phyloP scores from a whole-genome alignment of 2,888 invertebrate genomes.

The Emmelina monodactyla region DNA sequence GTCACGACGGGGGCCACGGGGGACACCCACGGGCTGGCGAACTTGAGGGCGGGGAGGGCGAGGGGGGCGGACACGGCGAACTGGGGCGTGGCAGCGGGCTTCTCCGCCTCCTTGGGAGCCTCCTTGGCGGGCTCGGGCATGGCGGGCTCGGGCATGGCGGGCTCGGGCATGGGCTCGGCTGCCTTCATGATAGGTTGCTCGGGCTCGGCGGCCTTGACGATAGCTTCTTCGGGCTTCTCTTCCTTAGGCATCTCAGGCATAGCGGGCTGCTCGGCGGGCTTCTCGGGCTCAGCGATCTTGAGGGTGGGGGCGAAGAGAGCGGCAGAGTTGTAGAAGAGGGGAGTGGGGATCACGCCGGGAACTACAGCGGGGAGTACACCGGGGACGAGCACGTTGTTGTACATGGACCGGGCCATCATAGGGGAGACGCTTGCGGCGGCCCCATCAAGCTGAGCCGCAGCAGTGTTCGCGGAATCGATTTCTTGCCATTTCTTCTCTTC shows the following conservation, averaged over 20 bases:
- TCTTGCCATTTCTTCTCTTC: constrained; percentile 55
- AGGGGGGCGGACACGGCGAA: not conserved
- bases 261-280: not conserved
- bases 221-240: constrained; percentile 5
- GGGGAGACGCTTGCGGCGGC: constrained; percentile 30
- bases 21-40: no score
- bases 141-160: no score
- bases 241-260: not conserved
- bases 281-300: not conserved
- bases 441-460: constrained; percentile 40
- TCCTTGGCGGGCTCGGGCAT: no score
- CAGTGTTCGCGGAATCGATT: constrained; percentile 36
- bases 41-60: constrained; percentile 1
- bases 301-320: constrained; percentile 11
- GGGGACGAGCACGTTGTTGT: constrained; percentile 5
- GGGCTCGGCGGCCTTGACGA: not conserved
- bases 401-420: constrained; percentile 24
- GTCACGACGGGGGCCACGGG: no score
- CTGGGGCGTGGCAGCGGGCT: no score
- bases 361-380: constrained; percentile 15
- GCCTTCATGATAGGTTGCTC: constrained; percentile 19
- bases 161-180: no score
- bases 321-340: constrained; percentile 11
- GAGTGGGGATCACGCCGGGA: constrained; percentile 18
- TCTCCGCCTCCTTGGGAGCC: no score